Evolutionary conservation across 2,888 invertebrate species (phyloP).

Genomic region (Diaperis boleti): DNA sequence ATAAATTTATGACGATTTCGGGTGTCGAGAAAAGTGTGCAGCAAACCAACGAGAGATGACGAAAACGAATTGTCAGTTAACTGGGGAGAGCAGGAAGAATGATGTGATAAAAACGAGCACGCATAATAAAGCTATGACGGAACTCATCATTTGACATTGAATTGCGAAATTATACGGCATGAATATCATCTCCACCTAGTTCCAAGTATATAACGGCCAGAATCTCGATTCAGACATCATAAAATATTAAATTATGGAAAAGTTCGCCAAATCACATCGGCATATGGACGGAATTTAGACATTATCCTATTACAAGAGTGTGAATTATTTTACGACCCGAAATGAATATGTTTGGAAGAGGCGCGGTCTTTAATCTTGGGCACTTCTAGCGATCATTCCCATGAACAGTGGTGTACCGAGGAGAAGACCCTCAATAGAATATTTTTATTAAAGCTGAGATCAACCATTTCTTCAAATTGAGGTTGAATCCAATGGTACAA

Average conservation of each 20-base stretch:
- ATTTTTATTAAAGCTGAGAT: too few species aligned
- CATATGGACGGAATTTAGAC: slow-evolving; percentile 45
- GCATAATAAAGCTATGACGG: slow-evolving; percentile 52
- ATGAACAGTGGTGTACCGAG: too few species aligned
- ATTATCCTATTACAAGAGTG: slow-evolving; percentile 24
- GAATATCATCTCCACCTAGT: slow-evolving; percentile 46
- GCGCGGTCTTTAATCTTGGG: neutral
- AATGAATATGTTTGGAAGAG: slow-evolving; percentile 10
- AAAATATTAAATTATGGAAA: slow-evolving; percentile 48
- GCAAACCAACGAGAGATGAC: slow-evolving; percentile 17
- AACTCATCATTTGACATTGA: slow-evolving; percentile 50
- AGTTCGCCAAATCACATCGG: slow-evolving; percentile 41
- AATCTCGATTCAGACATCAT: slow-evolving; percentile 44
- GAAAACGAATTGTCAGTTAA: slow-evolving; percentile 44
- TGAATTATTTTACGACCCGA: slow-evolving; percentile 8
- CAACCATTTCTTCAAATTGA: too few species aligned
- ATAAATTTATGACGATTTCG: slow-evolving; percentile 40
- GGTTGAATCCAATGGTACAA: too few species aligned
- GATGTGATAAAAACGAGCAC: slow-evolving; percentile 50
- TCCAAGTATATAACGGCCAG: slow-evolving; percentile 45
- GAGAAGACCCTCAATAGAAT: too few species aligned
- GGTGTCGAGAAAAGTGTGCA: slow-evolving; percentile 24
- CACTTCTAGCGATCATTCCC: too few species aligned
- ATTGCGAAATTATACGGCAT: slow-evolving; percentile 50
- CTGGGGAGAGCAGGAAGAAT: slow-evolving; percentile 46